Evolutionary conservation across 2,888 invertebrate species (phyloP).

Genomic region (Caenorhabditis doughertyi): DNA sequence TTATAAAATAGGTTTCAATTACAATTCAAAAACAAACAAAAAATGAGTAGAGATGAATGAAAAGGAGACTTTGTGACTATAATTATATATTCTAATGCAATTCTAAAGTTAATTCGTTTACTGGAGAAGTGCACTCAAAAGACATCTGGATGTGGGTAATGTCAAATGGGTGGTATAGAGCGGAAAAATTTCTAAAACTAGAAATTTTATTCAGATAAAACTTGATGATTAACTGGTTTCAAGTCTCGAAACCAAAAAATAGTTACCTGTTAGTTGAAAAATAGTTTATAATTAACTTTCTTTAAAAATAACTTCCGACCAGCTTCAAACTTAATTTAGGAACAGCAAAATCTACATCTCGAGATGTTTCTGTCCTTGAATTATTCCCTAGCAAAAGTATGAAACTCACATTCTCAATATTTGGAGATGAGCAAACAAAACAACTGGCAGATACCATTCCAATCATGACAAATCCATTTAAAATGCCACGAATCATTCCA

Average conservation of each 20-base stretch:
- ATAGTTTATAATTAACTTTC: too few relatives aligned
- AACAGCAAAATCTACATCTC: too few relatives aligned
- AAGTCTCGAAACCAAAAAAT: too few relatives aligned
- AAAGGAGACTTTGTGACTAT: neutral
- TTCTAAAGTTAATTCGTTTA: neutral
- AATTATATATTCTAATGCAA: neutral
- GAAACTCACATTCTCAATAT: conserved; percentile 68
- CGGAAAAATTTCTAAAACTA: too few relatives aligned
- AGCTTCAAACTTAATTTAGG: too few relatives aligned
- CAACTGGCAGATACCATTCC: conserved; percentile 59
- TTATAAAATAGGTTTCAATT: neutral
- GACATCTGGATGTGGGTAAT: neutral
- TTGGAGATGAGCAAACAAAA: conserved; percentile 65
- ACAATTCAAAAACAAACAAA: conserved; percentile 3
- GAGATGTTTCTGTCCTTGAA: too few relatives aligned
- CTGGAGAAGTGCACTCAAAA: neutral
- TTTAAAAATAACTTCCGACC: too few relatives aligned
- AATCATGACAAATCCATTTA: conserved; percentile 24
- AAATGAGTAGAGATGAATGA: neutral
- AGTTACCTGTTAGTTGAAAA: too few relatives aligned
- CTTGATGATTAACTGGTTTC: too few relatives aligned
- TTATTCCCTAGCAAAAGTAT: too few relatives aligned
- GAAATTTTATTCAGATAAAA: too few relatives aligned
- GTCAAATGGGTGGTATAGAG: too few relatives aligned
- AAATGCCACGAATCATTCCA: conserved; percentile 48